Conservation (phyloP, 2,888 invertebrate genomes). For the Aspidiotus rigidus region DNA sequence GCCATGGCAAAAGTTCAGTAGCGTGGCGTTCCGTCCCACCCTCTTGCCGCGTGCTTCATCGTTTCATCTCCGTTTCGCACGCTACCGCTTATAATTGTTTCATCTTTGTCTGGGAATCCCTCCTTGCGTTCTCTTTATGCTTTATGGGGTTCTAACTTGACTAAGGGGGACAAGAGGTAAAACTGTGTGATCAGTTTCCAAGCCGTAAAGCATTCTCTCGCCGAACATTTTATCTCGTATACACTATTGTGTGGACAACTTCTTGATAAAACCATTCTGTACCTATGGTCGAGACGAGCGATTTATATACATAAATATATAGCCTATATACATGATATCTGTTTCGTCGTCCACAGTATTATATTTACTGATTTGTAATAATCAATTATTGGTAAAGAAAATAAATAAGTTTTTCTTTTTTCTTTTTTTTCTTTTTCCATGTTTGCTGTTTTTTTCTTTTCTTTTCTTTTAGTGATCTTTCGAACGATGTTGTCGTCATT, state of each 20-base stretch:
- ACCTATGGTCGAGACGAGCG: too few relatives aligned
- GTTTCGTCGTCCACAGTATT: too few relatives aligned
- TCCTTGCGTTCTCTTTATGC: constrained; percentile 27
- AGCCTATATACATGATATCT: too few relatives aligned
- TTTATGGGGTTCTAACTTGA: constrained; percentile 29
- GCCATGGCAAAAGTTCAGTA: constrained; percentile 15
- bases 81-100: constrained; percentile 29
- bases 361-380: too few relatives aligned
- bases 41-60: constrained; percentile 13
- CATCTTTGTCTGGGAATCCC: constrained; percentile 30
- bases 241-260: constrained; percentile 36
- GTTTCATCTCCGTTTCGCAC: constrained; percentile 19
- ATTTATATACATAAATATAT: too few relatives aligned
- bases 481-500: not conserved
- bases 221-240: constrained; percentile 37
- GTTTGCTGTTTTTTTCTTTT: not conserved
- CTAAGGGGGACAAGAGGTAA: constrained; percentile 21
- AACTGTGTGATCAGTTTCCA: constrained; percentile 36
- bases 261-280: constrained; percentile 23
- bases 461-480: not conserved
- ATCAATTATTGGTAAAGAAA: too few relatives aligned
- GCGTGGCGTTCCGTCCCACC: constrained; percentile 15
- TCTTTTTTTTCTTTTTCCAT: not conserved
- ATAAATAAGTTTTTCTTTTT: too few relatives aligned
- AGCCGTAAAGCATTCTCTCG: constrained; percentile 37